Evolutionary conservation across 2,797 vertebrate genomes (phyloP), one percentile per base, ranked within the genome.

Genomic region (Iguana delicatissima): DNA sequence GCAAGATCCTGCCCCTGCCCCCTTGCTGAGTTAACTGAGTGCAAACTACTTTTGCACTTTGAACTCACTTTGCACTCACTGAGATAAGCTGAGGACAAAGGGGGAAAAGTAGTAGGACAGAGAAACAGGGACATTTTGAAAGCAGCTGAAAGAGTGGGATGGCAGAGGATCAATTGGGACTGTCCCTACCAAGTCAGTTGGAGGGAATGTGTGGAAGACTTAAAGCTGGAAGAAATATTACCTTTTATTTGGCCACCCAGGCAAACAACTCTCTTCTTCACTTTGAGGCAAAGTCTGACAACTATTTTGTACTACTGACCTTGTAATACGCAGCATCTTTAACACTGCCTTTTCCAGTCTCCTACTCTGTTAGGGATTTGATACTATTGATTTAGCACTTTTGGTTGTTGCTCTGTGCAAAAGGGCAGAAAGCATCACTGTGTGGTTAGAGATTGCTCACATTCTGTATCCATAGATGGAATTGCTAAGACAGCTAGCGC

Each of bases 401-500:
- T 72, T 29, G 3, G n/a, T 10, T 55, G 35, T 80, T 57, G 35
- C 83, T 35, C 7, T 80, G 83, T 50, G 77, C 64, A 73, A 5
- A 59, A 46, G 76, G 29, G 73, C 20, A 12, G 62, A 64, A 50
- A 73, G 35, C 77, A 62, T 52, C 26, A 26, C 26, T 84, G 5
- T 77, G 42, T 42, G 18, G 35, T 81, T 12, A 57, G 82, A 85
- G 52, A 81, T 74, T n/a, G 84, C 84, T 74, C 86, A 73, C 42
- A 86, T 38, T 85, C 85, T 86, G 62, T 38, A 80, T 59, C 84
- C 89, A 86, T 86, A 90, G 77, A 86, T 90, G 84, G 89, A 86
- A 86, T 80, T 74, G 74, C 67, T 64, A 80, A 80, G 67, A 59
- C 84, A 81, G 84, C 84, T 73, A 52, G 84, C 74, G 29, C 22